Evolutionary conservation across 2,797 vertebrate genomes (phyloP), one percentile per base, ranked within the genome.

Genomic region (Anabas testudineus): DNA sequence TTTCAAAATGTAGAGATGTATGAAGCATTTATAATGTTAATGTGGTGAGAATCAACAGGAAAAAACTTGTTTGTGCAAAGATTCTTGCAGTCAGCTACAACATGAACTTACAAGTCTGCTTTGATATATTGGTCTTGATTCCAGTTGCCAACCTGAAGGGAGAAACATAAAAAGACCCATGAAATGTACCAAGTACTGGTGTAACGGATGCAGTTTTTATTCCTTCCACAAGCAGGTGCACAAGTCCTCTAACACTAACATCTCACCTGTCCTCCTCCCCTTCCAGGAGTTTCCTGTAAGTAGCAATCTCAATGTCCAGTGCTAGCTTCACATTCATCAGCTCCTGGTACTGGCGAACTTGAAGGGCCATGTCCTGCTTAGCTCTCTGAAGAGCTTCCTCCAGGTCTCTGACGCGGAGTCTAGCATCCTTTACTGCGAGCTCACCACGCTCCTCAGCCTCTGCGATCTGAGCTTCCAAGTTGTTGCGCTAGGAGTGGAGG

Each of bases 281-380:
- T 81, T 96, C 93, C 79, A 95, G 86, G 54, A 94, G 89, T 41
- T 91, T 93, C 86, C 80, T 91, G 90, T 95, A 93, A 76, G 94
- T 94, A 79, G 92, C 93, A 5, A 96, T 99, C 93, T 98, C 97
- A 1, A 99, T 96, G 80, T 98, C 97, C 91, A 99, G 91, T 46
- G 95, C 96, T 81, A 98, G 82, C 70, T 97, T 99, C 77, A 96
- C 90, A 0, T 96, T 97, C 94, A 98, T 94, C 65, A 98, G 93
- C 57, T 96, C 95, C 86, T 99, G 96, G 84, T 97, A 97, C 64
- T 97, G 94, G 0, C 94, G 88, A 62, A 97, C 91, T 80, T 98
- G 94, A 10, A 94, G 81, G 6, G 96, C 93, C 94, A 98, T 94
- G 72, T 98, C 95, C 0, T 97, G 96, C 87, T 97, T 97, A 81